Base-by-base conservation (phyloP, 2,113 vertebrate genomes). In the Eulemur macaco region DNA sequence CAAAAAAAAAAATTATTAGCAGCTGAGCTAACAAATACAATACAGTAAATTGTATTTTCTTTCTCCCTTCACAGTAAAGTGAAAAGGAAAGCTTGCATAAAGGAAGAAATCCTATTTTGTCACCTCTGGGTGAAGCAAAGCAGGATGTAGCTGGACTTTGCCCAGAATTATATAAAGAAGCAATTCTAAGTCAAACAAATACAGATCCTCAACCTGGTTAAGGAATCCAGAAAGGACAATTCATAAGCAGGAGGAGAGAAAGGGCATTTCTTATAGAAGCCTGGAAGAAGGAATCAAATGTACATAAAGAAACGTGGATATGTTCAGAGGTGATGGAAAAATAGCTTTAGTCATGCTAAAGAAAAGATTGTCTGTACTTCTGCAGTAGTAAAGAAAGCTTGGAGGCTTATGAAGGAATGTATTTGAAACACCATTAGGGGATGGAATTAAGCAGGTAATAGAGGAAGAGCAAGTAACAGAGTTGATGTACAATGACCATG, bases 1-100 rank as follows among this genome's bases (percentile, higher is more conserved):
- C 18, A 45, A 42, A 39, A n/a, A 34, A 18, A 50, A 50, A 37
- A n/a, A 34, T 45, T 60, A 60, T 60, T 94, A 76, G 56, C 63
- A 73, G 10, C 54, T 86, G 27, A 88, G 66, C 52, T 88, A 66
- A 85, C 74, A 91, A 74, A 82, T 74, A 77, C 23, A 50, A 82
- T 78, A 77, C 23, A 45, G 23, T 37, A 47, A 11, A 82, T 54
- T 77, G 15, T 89, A 6, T 82, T 96, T 95, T 92, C 84, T 94
- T 77, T 84, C 83, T 27, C 54, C 69, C 54, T 96, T 89, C 81
- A 76, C 98, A 99, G 99, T 98, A 98, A 98, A 98, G 92, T 73
- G 99, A 99, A 97, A 99, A 99, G 96, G 98, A 99, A 47, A 99
- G 98, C 56, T 98, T 99, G 82, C 91, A 99, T 96, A 98, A 99